Percentiles rank a stretch among this genome's conserved stretches.
Conservation (phyloP, 35 echinoderm and acorn worm species). For the Diadema setosum region DNA sequence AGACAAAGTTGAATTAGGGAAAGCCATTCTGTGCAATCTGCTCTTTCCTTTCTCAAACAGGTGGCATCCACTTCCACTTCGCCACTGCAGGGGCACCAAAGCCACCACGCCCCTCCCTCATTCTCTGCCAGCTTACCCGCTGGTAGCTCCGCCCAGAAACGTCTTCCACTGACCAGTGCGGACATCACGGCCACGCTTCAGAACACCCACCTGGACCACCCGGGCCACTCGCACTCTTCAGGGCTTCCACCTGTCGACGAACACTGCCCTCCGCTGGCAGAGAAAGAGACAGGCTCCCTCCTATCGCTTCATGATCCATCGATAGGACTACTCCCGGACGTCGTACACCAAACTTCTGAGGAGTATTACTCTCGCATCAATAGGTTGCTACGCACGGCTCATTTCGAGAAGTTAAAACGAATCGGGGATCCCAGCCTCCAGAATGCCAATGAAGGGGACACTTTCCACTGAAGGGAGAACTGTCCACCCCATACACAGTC, state of each 20-base stretch:
- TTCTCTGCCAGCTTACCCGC: not conserved
- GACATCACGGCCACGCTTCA: not conserved
- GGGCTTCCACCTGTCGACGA: not conserved
- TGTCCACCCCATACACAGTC: too few species aligned
- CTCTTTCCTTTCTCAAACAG: not conserved
- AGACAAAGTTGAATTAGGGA: too few species aligned
- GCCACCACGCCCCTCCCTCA: not conserved
- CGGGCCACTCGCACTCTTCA: not conserved
- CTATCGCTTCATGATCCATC: not conserved
- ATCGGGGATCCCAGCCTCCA: not conserved
- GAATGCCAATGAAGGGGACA: not conserved
- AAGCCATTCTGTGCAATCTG: not conserved
- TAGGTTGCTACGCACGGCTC: constrained; percentile 30
- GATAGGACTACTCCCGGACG: not conserved
- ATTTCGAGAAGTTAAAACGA: constrained; percentile 31
- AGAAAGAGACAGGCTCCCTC: not conserved
- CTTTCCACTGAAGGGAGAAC: not conserved
- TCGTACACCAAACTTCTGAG: not conserved
- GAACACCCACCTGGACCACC: not conserved
- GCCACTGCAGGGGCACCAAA: not conserved
- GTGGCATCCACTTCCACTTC: not conserved
- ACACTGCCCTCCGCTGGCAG: not conserved
- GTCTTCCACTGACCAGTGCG: not conserved
- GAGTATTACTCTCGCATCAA: constrained; percentile 5
- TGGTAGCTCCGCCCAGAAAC: not conserved